These are phyloP conservation scores for Cenopis cana DNA, from an alignment of 2,888 invertebrate species.

Conservation along the genomic window DNA sequence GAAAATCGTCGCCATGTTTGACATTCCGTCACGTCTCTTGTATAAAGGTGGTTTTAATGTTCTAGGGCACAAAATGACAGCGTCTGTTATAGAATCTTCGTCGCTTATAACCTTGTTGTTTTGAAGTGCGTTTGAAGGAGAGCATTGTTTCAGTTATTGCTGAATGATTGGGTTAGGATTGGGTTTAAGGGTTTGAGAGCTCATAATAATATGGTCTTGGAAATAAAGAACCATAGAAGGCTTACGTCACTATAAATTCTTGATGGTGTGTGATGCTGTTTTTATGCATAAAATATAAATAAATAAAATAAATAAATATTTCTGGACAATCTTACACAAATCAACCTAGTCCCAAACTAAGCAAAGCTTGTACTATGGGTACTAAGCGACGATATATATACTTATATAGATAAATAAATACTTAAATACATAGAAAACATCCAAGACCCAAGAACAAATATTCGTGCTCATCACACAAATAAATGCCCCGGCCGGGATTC, in stretches of 20 bases:
- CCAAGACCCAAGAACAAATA: too few relatives aligned
- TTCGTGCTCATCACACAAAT: too few relatives aligned
- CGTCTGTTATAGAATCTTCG: neutral
- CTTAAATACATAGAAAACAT: too few relatives aligned
- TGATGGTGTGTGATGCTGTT: neutral
- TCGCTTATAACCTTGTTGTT: neutral
- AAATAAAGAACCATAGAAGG: neutral
- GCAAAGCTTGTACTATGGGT: too few relatives aligned
- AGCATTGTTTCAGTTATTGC: neutral
- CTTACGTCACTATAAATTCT: neutral
- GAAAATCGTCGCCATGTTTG: slow-evolving; percentile 7
- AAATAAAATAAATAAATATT: too few relatives aligned
- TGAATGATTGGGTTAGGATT: neutral
- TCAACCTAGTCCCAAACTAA: too few relatives aligned
- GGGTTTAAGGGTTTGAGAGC: neutral
- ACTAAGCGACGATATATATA: too few relatives aligned
- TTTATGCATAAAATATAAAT: too few relatives aligned
- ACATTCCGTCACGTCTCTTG: slow-evolving; percentile 16
- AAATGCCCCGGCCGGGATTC: too few relatives aligned
- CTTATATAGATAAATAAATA: too few relatives aligned
- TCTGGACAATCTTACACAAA: too few relatives aligned
- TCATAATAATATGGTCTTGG: slow-evolving; percentile 4
- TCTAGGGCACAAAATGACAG: neutral
- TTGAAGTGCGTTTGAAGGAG: neutral
- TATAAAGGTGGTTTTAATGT: slow-evolving; percentile 9